Conservation (phyloP, 1,140 invertebrate genomes). For the Aphaenogaster rudis region DNA sequence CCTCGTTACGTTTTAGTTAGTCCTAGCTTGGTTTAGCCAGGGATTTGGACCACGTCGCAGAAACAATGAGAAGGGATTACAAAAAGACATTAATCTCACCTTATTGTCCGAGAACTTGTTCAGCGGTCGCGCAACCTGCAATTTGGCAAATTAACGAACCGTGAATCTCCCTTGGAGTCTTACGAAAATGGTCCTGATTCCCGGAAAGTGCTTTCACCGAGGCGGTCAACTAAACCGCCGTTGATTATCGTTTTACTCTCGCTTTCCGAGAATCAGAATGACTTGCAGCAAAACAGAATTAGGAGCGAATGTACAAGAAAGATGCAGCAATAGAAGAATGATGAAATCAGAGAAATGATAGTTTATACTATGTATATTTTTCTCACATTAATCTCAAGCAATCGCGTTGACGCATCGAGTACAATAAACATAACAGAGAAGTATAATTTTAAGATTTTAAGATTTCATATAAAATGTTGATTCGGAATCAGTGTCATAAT, state of each 20-base stretch:
- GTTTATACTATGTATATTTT: not conserved
- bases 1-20: not conserved
- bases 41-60: not conserved
- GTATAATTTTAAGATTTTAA: not conserved
- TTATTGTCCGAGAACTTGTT: conserved; percentile 37
- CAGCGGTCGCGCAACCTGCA: conserved; percentile 24
- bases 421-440: not conserved
- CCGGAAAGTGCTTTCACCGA: conserved; percentile 50
- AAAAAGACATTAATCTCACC: conserved; percentile 11
- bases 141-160: conserved; percentile 34
- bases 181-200: conserved; percentile 29
- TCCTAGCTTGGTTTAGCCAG: not conserved
- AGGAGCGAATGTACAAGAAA: not conserved
- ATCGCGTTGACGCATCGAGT: not conserved
- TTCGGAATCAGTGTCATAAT: not conserved
- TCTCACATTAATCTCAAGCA: not conserved
- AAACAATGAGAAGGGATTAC: conserved; percentile 12
- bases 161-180: conserved; percentile 14
- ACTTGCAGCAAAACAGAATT: not conserved
- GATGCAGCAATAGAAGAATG: not conserved
- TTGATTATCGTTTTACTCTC: conserved; percentile 18
- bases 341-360: not conserved
- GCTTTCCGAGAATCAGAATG: conserved; percentile 15
- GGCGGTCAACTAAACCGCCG: not conserved
- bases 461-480: not conserved